phyloP scores from a whole-genome alignment of 2,888 invertebrate species.

The Xiphydria camelus region DNA sequence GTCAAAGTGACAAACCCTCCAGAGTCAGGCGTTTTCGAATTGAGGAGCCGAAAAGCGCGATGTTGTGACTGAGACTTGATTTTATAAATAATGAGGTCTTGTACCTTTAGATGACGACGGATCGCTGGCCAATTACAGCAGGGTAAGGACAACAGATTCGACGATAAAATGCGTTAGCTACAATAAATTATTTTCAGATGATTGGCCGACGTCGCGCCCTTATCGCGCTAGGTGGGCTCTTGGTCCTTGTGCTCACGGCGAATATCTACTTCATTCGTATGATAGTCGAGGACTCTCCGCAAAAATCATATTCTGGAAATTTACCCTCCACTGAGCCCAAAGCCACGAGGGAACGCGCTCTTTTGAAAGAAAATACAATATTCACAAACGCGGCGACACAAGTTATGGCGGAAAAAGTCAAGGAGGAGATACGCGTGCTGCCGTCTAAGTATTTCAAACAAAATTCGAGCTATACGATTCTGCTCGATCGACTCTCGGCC shows the following conservation, averaged over 20 bases:
- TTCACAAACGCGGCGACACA: conserved; percentile 24
- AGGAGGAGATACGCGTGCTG: conserved; percentile 39
- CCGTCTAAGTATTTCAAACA: conserved; percentile 46
- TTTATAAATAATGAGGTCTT: conserved; percentile 28
- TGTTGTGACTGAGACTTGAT: conserved; percentile 9
- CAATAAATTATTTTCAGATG: conserved; percentile 43
- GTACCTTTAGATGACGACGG: conserved; percentile 27
- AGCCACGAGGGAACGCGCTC: conserved; percentile 20
- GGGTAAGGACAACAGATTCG: conserved; percentile 23
- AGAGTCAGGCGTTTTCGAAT: too few species aligned
- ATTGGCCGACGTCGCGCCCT: conserved; percentile 52
- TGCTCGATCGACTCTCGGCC: conserved; percentile 39
- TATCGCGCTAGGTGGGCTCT: conserved; percentile 48
- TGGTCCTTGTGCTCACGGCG: conserved; percentile 50
- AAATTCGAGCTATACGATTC: conserved; percentile 38
- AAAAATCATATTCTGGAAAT: conserved; percentile 30
- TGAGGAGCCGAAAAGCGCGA: too few species aligned
- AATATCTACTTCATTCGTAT: conserved; percentile 54
- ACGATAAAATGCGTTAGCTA: too few species aligned
- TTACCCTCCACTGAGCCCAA: conserved; percentile 32
- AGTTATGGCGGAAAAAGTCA: conserved; percentile 37
- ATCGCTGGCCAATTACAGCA: conserved; percentile 30
- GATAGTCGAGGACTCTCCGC: conserved; percentile 51
- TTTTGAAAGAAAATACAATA: conserved; percentile 23
- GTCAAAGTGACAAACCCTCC: too few species aligned